Base-by-base conservation (phyloP, 2,888 invertebrate species). In the Heliconius cydno region DNA sequence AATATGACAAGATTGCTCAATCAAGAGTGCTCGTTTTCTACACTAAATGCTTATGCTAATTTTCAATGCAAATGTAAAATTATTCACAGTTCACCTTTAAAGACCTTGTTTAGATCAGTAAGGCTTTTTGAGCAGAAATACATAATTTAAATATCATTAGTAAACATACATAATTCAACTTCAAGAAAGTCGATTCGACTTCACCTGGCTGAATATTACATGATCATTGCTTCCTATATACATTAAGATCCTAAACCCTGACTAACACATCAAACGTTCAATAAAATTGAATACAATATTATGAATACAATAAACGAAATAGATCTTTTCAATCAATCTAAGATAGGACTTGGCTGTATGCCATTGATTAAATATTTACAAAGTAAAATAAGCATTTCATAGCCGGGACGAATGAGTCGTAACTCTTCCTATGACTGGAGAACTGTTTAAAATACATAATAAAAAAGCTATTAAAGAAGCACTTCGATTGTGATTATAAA, bases 401-500 rank as follows among this genome's bases (percentile, higher is more conserved):
- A 60, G 60, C 38, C 25, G 34, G 15, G 34, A 15, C 13, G 60
- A 60, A 60, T 60, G 38, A 38, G 60, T 60, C 73, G 60, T 73
- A 60, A 60, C n/a, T 60, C 34, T 60, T 57, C 34, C 34, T 60
- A 22, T 34, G 34, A 34, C 15, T 70, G 70, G 70, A 22, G 60
- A 73, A 57, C 60, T 73, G n/a, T 73, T 73, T 60, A 25, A 73
- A 73, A 73, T 60, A 34, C 13, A 60, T 34, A n/a, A 73, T 73
- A 73, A 60, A 73, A 73, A 73, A 15, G 2, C 34, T 60, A 60
- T 73, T 73, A 38, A 60, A 60, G n/a, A 60, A 25, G 60, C 73
- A 38, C 60, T 73, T 60, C n/a, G 73, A 73, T 73, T 60, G 73
- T 9, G 38, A 60, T 73, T 60, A 34, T 73, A 73, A 73, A 60